phyloP scores from a whole-genome alignment of 2,113 vertebrate species.

The Halichoeres trimaculatus region DNA sequence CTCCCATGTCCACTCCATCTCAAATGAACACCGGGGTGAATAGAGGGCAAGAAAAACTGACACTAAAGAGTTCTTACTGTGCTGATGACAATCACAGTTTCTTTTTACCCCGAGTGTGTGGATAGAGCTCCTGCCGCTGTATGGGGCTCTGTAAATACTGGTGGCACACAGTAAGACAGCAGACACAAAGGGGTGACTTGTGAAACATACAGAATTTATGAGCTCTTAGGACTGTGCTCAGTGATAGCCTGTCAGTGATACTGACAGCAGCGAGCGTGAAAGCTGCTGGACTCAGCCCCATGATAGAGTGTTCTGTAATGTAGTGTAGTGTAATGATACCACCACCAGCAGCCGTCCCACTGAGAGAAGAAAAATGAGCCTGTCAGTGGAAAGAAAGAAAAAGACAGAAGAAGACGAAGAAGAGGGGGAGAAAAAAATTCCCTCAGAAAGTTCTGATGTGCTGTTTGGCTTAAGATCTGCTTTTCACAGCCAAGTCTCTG shows the following conservation, averaged over 20 bases:
- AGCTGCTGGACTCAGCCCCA: constrained; percentile 46
- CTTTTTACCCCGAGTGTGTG: constrained; percentile 29
- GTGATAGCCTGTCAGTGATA: constrained; percentile 44
- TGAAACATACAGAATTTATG: constrained; percentile 59
- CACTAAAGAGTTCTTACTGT: constrained; percentile 21
- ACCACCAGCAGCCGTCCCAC: constrained; percentile 55
- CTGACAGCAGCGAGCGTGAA: constrained; percentile 54
- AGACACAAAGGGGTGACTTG: constrained; percentile 52
- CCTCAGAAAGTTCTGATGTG: constrained; percentile 63
- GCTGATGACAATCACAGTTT: constrained; percentile 20
- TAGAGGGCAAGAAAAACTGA: constrained; percentile 28
- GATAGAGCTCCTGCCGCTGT: constrained; percentile 25
- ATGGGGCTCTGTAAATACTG: constrained; percentile 40
- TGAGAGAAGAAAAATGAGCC: constrained; percentile 69
- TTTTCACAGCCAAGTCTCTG: constrained; percentile 68
- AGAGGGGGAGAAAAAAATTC: constrained; percentile 39
- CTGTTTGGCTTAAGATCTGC: constrained; percentile 63
- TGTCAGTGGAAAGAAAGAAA: constrained; percentile 65
- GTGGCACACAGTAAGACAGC: constrained; percentile 36
- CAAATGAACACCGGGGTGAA: constrained; percentile 26
- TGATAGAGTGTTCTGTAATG: constrained; percentile 64
- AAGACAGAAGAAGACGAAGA: constrained; percentile 32
- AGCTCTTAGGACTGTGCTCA: constrained; percentile 49
- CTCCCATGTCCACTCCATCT: constrained; percentile 27
- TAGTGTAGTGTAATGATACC: constrained; percentile 66